Evolutionary conservation across 2,797 vertebrate genomes (phyloP).

Genomic region (Acipenser transmontanus): DNA sequence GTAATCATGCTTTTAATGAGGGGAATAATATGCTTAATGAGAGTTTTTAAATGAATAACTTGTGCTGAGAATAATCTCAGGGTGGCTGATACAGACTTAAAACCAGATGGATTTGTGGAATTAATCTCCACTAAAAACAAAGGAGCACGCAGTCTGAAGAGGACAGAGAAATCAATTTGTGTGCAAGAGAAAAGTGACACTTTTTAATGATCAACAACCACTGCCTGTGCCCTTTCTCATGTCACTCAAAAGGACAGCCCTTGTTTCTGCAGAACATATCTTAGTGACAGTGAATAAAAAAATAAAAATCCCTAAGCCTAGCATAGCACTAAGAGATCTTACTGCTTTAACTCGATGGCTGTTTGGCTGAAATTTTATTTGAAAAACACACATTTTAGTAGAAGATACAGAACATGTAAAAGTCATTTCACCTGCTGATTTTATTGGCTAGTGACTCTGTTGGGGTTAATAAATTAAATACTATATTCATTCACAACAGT

Average conservation of each 20-base stretch:
- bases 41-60: conserved; percentile 4
- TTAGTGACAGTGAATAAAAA: not conserved
- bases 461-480: too few species aligned
- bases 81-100: not conserved
- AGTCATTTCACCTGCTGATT: too few species aligned
- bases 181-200: not conserved
- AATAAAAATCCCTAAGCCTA: too few species aligned
- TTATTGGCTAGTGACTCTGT: too few species aligned
- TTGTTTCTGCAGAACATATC: conserved; percentile 4
- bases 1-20: not conserved
- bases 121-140: conserved; percentile 8
- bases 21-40: not conserved
- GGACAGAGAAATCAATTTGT: conserved; percentile 9
- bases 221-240: not conserved
- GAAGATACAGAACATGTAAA: too few species aligned
- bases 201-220: conserved; percentile 3
- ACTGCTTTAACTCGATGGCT: too few species aligned
- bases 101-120: not conserved
- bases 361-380: too few species aligned
- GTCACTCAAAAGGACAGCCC: not conserved
- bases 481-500: too few species aligned
- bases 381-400: too few species aligned
- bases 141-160: not conserved
- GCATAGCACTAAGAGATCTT: too few species aligned
- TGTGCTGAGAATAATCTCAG: not conserved